phyloP scores from a whole-genome alignment of 2,888 invertebrate genomes.

The Ptychoptera contaminata region DNA sequence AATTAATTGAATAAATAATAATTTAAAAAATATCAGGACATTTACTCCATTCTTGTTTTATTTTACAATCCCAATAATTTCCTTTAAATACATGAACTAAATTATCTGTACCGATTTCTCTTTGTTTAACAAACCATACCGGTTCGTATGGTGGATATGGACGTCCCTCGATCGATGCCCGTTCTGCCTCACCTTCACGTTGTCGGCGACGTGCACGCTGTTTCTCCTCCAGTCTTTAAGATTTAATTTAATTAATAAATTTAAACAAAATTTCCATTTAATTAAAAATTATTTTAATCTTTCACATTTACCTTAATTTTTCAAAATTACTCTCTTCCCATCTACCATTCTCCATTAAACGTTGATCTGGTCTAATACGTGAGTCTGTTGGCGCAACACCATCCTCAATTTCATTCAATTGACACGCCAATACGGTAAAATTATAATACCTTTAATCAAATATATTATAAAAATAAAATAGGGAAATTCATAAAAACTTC shows the following conservation, averaged over 20 bases:
- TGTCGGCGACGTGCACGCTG: conserved; percentile 67
- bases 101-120: conserved; percentile 48
- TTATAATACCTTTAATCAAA: conserved; percentile 53
- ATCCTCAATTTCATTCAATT: conserved; percentile 88
- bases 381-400: conserved; percentile 92
- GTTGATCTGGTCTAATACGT: conserved; percentile 84
- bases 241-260: background rate
- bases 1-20: conserved; percentile 36
- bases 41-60: conserved; percentile 67
- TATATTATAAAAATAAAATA: background rate
- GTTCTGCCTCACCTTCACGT: conserved; percentile 67
- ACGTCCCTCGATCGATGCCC: conserved; percentile 40
- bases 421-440: conserved; percentile 89
- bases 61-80: conserved; percentile 88
- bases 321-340: conserved; percentile 86
- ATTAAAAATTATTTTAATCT: too few relatives aligned
- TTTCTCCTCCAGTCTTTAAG: conserved; percentile 74
- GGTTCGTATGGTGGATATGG: conserved; percentile 65
- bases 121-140: conserved; percentile 77
- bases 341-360: conserved; percentile 87
- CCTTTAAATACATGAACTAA: conserved; percentile 69
- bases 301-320: conserved; percentile 41
- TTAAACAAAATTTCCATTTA: background rate
- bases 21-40: conserved; percentile 74
- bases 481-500: background rate